These are phyloP conservation scores for Pygmarrhopalites habei DNA, from an alignment of 1,140 invertebrate genomes.

Conservation along the genomic window DNA sequence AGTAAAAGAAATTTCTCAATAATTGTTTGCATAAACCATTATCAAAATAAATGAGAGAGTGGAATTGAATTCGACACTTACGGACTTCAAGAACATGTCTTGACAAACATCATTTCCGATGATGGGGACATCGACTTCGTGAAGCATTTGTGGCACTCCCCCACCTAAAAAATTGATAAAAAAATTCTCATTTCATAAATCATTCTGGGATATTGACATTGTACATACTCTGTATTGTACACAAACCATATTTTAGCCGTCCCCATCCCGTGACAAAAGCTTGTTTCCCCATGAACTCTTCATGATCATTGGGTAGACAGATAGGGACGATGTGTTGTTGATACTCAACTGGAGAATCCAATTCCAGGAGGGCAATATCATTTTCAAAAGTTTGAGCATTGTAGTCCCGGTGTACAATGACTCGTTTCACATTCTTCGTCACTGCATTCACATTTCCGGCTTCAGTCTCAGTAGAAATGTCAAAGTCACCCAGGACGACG, in stretches of 20 bases:
- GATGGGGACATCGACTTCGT: slow-evolving; percentile 86
- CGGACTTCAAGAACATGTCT: slow-evolving; percentile 83
- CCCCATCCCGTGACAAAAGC: slow-evolving; percentile 37
- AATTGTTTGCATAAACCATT: no score
- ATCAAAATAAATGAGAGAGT: no score
- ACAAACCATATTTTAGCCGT: slow-evolving; percentile 33
- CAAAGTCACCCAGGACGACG: slow-evolving; percentile 83
- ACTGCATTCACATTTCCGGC: slow-evolving; percentile 56
- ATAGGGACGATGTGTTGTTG: slow-evolving; percentile 85
- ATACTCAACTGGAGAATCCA: slow-evolving; percentile 56
- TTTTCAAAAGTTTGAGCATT: slow-evolving; percentile 85
- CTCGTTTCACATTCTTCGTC: slow-evolving; percentile 72
- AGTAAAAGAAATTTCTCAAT: no score
- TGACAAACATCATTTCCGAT: slow-evolving; percentile 86
- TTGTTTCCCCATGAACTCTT: slow-evolving; percentile 63
- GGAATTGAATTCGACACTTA: no score
- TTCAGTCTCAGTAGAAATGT: slow-evolving; percentile 75
- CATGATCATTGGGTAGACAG: slow-evolving; percentile 75
- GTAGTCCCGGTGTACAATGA: slow-evolving; percentile 81
- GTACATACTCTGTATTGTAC: no score
- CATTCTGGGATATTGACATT: no score
- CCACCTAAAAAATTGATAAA: slow-evolving; percentile 53
- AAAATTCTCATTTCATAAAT: no score
- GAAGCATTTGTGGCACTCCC: slow-evolving; percentile 75
- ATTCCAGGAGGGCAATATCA: slow-evolving; percentile 54